Conservation (phyloP, 2,888 invertebrate species). For the Polymixis lichenea region DNA sequence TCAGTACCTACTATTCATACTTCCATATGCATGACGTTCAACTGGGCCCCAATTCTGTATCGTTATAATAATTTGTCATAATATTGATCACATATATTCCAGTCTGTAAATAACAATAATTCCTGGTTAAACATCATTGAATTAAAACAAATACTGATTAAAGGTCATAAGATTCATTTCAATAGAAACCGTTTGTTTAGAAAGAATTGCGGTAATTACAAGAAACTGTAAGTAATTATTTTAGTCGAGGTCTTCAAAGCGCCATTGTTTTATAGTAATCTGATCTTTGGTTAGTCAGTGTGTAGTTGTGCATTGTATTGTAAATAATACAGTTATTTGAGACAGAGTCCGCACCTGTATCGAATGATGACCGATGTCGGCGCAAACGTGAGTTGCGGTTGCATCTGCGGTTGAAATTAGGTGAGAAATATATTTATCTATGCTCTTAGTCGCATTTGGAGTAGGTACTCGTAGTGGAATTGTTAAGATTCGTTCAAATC, state of each 20-base stretch:
- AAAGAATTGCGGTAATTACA: constrained; percentile 34
- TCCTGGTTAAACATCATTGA: not conserved
- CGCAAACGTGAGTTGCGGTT: constrained; percentile 37
- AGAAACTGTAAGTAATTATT: constrained; percentile 23
- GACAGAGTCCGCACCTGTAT: constrained; percentile 54
- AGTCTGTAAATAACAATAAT: not conserved
- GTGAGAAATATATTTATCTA: constrained; percentile 37
- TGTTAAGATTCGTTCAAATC: not conserved
- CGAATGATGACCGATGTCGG: constrained; percentile 46
- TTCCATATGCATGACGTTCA: too few species aligned
- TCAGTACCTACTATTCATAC: too few species aligned
- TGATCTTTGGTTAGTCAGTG: constrained; percentile 26
- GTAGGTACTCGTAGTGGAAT: not conserved
- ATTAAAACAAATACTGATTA: constrained; percentile 15
- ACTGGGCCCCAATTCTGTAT: too few species aligned
- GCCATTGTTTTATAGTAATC: constrained; percentile 45
- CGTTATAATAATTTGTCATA: too few species aligned
- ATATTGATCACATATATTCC: too few species aligned
- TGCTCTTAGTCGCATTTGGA: not conserved
- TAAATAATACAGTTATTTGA: constrained; percentile 56
- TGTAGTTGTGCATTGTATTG: constrained; percentile 34
- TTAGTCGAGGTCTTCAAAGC: constrained; percentile 19
- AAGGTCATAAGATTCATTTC: constrained; percentile 6
- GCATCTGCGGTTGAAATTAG: constrained; percentile 44
- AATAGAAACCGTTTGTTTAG: constrained; percentile 17